Percentiles rank a stretch among this genome's conserved stretches.
phyloP scores from a whole-genome alignment of 2,888 invertebrate species.

The Ochlodes sylvanus region DNA sequence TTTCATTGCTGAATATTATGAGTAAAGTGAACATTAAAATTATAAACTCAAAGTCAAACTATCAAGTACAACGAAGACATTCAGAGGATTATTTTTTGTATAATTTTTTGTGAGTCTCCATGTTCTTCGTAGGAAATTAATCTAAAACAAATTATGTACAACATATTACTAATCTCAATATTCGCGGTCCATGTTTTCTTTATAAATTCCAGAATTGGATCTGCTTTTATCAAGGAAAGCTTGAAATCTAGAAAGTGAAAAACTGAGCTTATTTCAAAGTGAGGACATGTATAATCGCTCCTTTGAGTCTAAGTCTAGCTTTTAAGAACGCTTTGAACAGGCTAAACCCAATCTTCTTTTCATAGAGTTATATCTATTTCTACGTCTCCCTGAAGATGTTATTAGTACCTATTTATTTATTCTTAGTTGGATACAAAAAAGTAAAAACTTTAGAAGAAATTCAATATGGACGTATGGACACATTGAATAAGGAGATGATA shows the following conservation, averaged over 20 bases:
- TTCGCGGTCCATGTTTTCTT: neutral
- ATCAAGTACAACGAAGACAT: too few species aligned
- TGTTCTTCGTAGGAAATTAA: too few species aligned
- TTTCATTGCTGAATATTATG: too few species aligned
- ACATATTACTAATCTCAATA: neutral
- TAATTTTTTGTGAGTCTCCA: too few species aligned
- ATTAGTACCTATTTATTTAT: neutral
- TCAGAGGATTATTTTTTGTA: too few species aligned
- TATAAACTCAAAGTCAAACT: too few species aligned
- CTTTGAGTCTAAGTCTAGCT: constrained; percentile 8
- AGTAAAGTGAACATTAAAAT: too few species aligned
- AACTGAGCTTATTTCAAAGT: constrained; percentile 7
- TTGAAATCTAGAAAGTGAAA: neutral
- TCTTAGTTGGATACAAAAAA: too few species aligned
- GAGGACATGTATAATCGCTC: constrained; percentile 4
- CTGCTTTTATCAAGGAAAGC: neutral
- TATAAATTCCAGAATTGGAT: neutral
- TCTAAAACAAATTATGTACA: too few species aligned
- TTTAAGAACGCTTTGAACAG: constrained; percentile 5
- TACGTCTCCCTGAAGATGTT: neutral
- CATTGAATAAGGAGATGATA: too few species aligned
- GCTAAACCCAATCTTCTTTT: constrained; percentile 3
- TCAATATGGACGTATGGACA: too few species aligned
- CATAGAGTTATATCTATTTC: neutral
- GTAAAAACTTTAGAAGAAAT: too few species aligned